Evolutionary conservation across 64 coral and sea anemone species (phyloP).

Genomic region (Platygyra sinensis): DNA sequence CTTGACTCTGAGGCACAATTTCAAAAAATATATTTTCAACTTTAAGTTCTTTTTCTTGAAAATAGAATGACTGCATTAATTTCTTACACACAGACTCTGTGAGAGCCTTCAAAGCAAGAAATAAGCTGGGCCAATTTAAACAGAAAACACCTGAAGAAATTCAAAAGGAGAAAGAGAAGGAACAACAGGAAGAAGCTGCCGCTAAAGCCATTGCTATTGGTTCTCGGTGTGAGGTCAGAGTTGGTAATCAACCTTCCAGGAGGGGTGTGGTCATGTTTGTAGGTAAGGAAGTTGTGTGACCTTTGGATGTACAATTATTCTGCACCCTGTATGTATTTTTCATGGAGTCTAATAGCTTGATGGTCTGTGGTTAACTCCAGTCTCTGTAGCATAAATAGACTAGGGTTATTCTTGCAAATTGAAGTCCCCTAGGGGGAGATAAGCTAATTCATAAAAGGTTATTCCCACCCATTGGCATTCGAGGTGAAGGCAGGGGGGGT

Average conservation of each 20-base stretch:
- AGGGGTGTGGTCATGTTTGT: constrained; percentile 95
- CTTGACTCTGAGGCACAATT: no score
- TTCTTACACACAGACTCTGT: constrained; percentile 79
- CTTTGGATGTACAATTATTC: no score
- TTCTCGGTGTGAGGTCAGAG: constrained; percentile 85
- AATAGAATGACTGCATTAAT: not conserved
- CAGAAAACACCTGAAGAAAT: constrained; percentile 79
- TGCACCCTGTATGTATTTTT: no score
- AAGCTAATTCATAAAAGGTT: no score
- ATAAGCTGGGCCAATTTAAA: constrained; percentile 85
- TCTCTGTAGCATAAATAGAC: no score
- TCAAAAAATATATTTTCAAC: no score
- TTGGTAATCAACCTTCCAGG: constrained; percentile 57
- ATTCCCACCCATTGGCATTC: no score
- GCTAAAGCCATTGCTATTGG: constrained; percentile 87
- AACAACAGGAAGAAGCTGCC: constrained; percentile 73
- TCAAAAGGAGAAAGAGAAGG: constrained; percentile 71
- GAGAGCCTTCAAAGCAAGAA: constrained; percentile 92
- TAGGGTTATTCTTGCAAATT: no score
- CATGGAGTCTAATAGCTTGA: no score
- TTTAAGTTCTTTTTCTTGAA: not conserved
- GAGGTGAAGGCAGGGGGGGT: no score
- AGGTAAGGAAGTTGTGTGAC: constrained; percentile 44
- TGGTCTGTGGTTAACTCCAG: no score
- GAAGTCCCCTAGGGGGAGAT: no score